Evolutionary conservation across 1,140 invertebrate genomes (phyloP), one percentile per base, ranked within the genome.

Genomic region (Lasioglossum baleicum): DNA sequence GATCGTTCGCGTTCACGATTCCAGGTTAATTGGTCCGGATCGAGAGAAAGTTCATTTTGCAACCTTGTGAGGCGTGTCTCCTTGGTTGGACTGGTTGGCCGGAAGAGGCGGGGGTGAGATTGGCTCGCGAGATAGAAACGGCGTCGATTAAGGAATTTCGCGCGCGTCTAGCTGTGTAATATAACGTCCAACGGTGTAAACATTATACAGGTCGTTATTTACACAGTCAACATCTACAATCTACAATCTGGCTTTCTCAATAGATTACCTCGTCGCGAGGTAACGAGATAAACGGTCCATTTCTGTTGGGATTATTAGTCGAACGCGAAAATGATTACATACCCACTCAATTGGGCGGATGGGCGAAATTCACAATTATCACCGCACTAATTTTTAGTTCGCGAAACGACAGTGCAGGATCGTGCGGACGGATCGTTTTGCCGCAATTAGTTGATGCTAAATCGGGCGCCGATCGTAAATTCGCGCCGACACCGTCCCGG

Each of bases 361-460:
- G 44, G 13, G 5, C 44, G 44, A 13, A 48, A 48, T 11, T 48
- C 3, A 48, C 35, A 35, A 35, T 3, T 35, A 75, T 67, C 20
- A 11, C 10, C 66, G 22, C 17, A 13, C 48, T 75, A 48, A 67
- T 75, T 67, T 76, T 69, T 76, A 76, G 69, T 65, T 42, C 56
- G 42, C 65, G 51, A 64, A 35, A 35, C 42, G 35, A 35, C 61
- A 7, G 44, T 15, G 40, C 20, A 51, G 22, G n/a, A 66, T 51
- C 26, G 61, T 72, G 74, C 65, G 68, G 73, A 76, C 84, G 80
- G 81, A 88, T 87, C 87, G 87, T 89, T 90, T 89, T 87, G 86
- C 85, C 84, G 87, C 82, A 90, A 90, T 90, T 90, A 90, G 84
- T 88, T 87, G 63, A 76, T 76, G 75, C 85, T 90, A 87, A 86